These are phyloP conservation scores for Probaryconus sp. DNA, from an alignment of 1,140 invertebrate species.

Conservation along the genomic window DNA sequence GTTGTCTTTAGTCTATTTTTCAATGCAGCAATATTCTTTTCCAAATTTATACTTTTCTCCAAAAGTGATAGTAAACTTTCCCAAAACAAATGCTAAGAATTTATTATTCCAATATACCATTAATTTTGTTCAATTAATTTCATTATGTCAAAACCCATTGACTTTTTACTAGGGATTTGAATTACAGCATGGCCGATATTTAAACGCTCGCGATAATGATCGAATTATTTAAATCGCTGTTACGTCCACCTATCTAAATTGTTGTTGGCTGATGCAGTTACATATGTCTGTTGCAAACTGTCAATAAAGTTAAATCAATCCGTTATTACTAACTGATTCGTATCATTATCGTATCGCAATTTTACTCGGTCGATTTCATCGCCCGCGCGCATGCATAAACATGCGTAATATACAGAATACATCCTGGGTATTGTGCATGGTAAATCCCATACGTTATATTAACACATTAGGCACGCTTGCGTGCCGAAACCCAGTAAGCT, in stretches of 20 bases:
- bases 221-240: slow-evolving; percentile 13
- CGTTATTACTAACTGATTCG: slow-evolving; percentile 55
- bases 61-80: too few species aligned
- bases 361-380: slow-evolving; percentile 62
- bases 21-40: too few species aligned
- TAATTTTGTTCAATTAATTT: too few species aligned
- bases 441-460: slow-evolving; percentile 72
- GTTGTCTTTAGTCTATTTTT: too few species aligned
- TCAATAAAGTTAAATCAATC: slow-evolving; percentile 55
- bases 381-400: slow-evolving; percentile 53
- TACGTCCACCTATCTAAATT: slow-evolving; percentile 4
- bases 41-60: too few species aligned
- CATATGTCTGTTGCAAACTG: slow-evolving; percentile 23
- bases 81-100: too few species aligned
- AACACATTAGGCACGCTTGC: slow-evolving; percentile 75
- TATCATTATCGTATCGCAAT: slow-evolving; percentile 60
- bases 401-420: slow-evolving; percentile 50
- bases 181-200: too few species aligned
- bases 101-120: too few species aligned
- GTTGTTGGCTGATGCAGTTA: slow-evolving; percentile 3
- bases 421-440: slow-evolving; percentile 59
- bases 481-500: slow-evolving; percentile 73
- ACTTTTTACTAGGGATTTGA: too few species aligned
- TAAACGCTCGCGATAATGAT: slow-evolving; percentile 15
- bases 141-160: too few species aligned